Base-by-base conservation (phyloP, 1,140 invertebrate genomes). In the Pseudomyrmex flavicornis region DNA sequence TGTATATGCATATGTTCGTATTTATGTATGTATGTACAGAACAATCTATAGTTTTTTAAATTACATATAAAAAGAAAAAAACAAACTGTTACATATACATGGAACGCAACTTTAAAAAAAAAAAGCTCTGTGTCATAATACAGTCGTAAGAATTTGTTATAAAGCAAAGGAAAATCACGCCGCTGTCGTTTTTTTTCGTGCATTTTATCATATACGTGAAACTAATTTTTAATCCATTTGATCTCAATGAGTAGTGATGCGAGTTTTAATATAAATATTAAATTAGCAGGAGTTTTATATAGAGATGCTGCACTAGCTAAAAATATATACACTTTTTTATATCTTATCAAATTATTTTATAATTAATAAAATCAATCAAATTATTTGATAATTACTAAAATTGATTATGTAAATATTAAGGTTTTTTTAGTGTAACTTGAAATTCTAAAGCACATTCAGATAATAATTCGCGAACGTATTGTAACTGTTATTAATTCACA, bases 21-120 rank as follows among this genome's bases (percentile, higher is more conserved):
- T 83, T 75, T 87, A 88, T 88, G 84, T 88, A 86, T 88, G 84
- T 89, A 89, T 88, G 70, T 82, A 82, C 48, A 88, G 77, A 82
- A 68, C 82, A 69, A 88, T 84, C 22, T 88, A 26, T 26, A 88
- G 77, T 35, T 35, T 86, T 86, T 83, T 85, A 88, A 88, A 79
- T 44, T 61, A 68, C 63, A 88, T 35, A 35, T 35, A 35, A 35
- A 35, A 35, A 35, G 26, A 35, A 5, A 35, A 35, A 35, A 35
- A 35, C 35, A 35, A 35, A 35, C 5, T 35, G 35, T 35, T 35
- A 35, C 35, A 35, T 35, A 35, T 35, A 35, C 35, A 35, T 35
- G 35, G 5, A 35, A 35, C 35, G 35, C 35, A 35, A 35, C 35
- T 35, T 35, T 5, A 26, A 35, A 22, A 26, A 26, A 26, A 26